A percentile compares a stretch with the other conserved stretches of the same genome.
These are phyloP conservation scores for Saxidomus purpurata DNA, from an alignment of 1,140 invertebrate species.

Conservation along the genomic window DNA sequence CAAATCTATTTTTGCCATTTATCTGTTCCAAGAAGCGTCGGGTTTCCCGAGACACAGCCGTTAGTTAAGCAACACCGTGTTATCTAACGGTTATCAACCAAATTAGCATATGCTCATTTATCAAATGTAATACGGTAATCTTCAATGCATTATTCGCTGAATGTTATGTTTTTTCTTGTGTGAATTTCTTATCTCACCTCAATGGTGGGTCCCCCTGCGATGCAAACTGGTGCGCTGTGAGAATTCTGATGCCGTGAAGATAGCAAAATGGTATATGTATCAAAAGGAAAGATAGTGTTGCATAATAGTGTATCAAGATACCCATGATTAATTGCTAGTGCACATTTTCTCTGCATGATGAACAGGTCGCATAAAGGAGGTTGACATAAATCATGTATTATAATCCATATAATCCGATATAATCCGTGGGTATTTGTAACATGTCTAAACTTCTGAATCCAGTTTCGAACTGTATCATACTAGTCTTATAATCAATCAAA, in stretches of 20 bases:
- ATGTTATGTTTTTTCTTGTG: slow-evolving; percentile 34
- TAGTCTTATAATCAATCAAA: too few relatives aligned
- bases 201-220: slow-evolving; percentile 50
- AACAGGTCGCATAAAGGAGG: neutral
- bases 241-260: slow-evolving; percentile 46
- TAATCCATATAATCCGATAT: neutral
- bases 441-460: too few relatives aligned
- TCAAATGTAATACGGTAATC: slow-evolving; percentile 62
- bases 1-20: neutral
- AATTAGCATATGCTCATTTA: slow-evolving; percentile 65
- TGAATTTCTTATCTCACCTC: slow-evolving; percentile 42
- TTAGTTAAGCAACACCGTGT: slow-evolving; percentile 34
- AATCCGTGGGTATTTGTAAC: neutral
- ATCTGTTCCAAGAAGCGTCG: slow-evolving; percentile 12
- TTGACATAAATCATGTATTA: neutral
- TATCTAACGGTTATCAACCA: slow-evolving; percentile 50
- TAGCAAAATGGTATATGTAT: slow-evolving; percentile 42
- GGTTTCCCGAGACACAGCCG: slow-evolving; percentile 19
- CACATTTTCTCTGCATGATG: slow-evolving; percentile 22
- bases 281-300: slow-evolving; percentile 21
- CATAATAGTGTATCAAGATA: slow-evolving; percentile 22
- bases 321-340: slow-evolving; percentile 42
- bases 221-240: slow-evolving; percentile 45
- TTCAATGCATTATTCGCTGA: slow-evolving; percentile 18
- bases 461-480: too few relatives aligned